phyloP scores from a whole-genome alignment of 2,888 invertebrate genomes.

The Trisateles emortualis region DNA sequence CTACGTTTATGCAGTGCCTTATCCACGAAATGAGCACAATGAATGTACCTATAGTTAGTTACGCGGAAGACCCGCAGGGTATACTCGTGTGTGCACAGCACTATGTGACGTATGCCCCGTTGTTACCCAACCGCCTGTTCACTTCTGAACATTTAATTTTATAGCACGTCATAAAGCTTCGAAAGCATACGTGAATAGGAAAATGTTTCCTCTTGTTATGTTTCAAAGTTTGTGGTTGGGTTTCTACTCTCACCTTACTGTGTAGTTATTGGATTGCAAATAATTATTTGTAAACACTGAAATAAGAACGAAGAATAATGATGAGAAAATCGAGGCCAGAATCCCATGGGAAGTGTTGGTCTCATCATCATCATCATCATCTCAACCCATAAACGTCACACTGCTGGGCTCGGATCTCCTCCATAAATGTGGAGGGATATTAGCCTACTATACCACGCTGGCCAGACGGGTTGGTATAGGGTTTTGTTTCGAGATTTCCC shows the following conservation, averaged over 20 bases:
- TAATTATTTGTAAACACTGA: no score
- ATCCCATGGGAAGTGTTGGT: no score
- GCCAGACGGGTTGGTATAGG: no score
- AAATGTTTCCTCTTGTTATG: slow-evolving; percentile 55
- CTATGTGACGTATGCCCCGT: background rate
- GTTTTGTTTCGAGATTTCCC: no score
- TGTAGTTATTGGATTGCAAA: slow-evolving; percentile 7
- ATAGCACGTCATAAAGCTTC: slow-evolving; percentile 56
- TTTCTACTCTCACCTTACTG: slow-evolving; percentile 28
- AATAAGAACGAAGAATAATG: no score
- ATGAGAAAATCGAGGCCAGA: no score
- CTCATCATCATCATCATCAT: no score
- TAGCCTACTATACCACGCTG: no score
- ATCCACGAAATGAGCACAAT: background rate
- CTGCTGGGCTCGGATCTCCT: no score
- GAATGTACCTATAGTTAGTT: background rate
- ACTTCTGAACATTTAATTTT: slow-evolving; percentile 60
- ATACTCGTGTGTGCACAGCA: background rate
- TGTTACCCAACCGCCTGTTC: slow-evolving; percentile 40
- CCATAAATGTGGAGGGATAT: no score
- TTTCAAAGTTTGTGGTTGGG: slow-evolving; percentile 29
- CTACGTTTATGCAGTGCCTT: no score
- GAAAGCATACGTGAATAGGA: slow-evolving; percentile 48
- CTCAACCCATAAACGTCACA: no score
- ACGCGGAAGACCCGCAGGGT: background rate